Conservation (phyloP, 2,888 invertebrate species). For the Meghimatium bilineatum region DNA sequence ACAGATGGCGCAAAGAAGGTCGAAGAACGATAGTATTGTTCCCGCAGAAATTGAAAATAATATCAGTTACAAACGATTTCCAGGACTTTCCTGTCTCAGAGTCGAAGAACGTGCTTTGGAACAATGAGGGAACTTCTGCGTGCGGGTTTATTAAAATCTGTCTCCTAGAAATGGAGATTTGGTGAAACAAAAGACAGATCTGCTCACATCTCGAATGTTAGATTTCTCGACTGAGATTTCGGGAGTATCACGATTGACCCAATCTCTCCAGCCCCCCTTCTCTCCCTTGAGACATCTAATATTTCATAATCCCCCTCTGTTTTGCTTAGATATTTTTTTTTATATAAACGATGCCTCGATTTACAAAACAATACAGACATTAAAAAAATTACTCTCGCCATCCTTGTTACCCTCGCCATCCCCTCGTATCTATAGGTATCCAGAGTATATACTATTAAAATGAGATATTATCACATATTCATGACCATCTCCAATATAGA, state of each 20-base stretch:
- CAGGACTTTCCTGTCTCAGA: background rate
- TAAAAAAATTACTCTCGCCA: too few relatives aligned
- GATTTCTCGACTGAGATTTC: background rate
- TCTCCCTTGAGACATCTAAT: background rate
- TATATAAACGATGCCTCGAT: too few relatives aligned
- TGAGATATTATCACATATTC: too few relatives aligned
- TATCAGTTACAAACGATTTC: slow-evolving; percentile 27
- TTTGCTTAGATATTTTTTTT: too few relatives aligned
- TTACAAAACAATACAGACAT: too few relatives aligned
- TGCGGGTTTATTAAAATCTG: slow-evolving; percentile 38
- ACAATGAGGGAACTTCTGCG: slow-evolving; percentile 14
- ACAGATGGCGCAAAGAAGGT: slow-evolving; percentile 34
- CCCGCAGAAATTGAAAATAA: background rate
- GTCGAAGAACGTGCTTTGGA: background rate
- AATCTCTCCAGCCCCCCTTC: background rate
- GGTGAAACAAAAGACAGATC: slow-evolving; percentile 22
- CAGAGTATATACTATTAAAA: too few relatives aligned
- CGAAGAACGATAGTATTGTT: background rate
- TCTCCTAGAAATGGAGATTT: background rate
- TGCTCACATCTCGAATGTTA: background rate
- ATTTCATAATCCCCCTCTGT: too few relatives aligned
- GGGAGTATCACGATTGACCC: background rate
- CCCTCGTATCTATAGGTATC: too few relatives aligned
- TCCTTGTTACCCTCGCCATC: too few relatives aligned
- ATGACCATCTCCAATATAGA: too few relatives aligned